Percentiles rank a stretch among this genome's conserved stretches.
Evolutionary conservation across 2,888 invertebrate genomes (phyloP).

Genomic region (Cyclophora punctaria): DNA sequence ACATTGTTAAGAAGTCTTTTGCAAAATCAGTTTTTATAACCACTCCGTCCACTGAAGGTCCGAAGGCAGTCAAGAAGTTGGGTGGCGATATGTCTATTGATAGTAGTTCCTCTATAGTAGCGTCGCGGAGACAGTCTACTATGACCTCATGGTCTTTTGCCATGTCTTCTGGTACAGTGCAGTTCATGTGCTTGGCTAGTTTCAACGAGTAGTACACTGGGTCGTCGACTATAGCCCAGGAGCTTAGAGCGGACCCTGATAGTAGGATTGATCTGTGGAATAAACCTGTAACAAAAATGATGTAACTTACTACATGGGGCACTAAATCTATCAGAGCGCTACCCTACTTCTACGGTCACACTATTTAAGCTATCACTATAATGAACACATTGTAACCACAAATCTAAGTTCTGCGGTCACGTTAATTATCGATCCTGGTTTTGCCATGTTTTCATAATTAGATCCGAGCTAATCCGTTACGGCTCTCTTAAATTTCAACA

Average conservation of each 20-base stretch:
- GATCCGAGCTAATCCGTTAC: too few species aligned
- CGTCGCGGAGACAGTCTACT: conserved; percentile 87
- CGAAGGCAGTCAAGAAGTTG: conserved; percentile 90
- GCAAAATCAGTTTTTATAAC: conserved; percentile 92
- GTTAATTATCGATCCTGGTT: too few species aligned
- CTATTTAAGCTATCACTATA: too few species aligned
- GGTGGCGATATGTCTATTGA: conserved; percentile 85
- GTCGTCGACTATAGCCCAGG: conserved; percentile 93
- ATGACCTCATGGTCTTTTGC: conserved; percentile 88
- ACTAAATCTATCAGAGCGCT: too few species aligned
- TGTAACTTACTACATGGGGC: too few species aligned
- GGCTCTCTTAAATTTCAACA: too few species aligned
- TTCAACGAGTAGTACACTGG: conserved; percentile 87
- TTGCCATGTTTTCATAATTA: too few species aligned
- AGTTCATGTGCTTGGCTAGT: conserved; percentile 87
- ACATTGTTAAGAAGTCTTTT: conserved; percentile 83
- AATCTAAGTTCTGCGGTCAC: too few species aligned
- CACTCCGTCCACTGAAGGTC: conserved; percentile 95
- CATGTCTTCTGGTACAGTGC: conserved; percentile 86
- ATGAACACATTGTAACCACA: too few species aligned
- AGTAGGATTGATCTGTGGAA: conserved; percentile 91
- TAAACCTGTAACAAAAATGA: conserved; percentile 73
- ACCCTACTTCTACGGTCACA: too few species aligned
- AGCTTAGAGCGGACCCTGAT: conserved; percentile 90
- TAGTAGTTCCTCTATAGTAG: conserved; percentile 82